A percentile compares a stretch with the other conserved stretches of the same genome.
phyloP scores from a whole-genome alignment of 2,888 invertebrate species.

The Mylabris sibirica region DNA sequence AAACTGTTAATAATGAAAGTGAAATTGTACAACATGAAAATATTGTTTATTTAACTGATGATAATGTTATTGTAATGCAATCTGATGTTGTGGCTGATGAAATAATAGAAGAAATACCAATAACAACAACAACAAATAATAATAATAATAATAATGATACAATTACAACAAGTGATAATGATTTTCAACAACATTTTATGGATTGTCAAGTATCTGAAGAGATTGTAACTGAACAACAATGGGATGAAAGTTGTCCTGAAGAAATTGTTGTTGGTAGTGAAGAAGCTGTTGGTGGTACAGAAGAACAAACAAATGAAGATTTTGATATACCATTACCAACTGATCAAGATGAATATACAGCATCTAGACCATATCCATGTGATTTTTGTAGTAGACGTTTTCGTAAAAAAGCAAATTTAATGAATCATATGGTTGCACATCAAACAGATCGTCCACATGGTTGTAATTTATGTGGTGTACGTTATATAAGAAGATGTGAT shows the following conservation, averaged over 20 bases:
- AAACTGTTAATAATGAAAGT: slow-evolving; percentile 27
- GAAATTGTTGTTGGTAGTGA: slow-evolving; percentile 67
- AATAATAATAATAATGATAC: not conserved
- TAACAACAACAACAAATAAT: too few species aligned
- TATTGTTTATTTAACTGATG: slow-evolving; percentile 58
- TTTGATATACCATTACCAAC: slow-evolving; percentile 79
- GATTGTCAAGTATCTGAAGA: slow-evolving; percentile 63
- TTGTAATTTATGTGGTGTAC: slow-evolving; percentile 82
- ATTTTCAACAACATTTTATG: slow-evolving; percentile 62
- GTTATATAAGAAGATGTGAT: slow-evolving; percentile 81
- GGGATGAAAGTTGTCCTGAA: slow-evolving; percentile 69
- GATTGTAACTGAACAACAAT: slow-evolving; percentile 83
- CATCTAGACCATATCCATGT: slow-evolving; percentile 82
- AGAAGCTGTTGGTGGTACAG: slow-evolving; percentile 64
- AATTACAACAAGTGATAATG: slow-evolving; percentile 18
- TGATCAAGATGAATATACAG: slow-evolving; percentile 81
- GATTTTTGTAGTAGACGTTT: slow-evolving; percentile 86
- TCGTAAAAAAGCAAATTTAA: slow-evolving; percentile 82
- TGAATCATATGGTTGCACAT: slow-evolving; percentile 88
- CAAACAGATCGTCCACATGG: slow-evolving; percentile 84
- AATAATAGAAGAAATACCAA: not conserved
- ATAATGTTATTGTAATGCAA: slow-evolving; percentile 58
- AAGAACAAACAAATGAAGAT: slow-evolving; percentile 68
- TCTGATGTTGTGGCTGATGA: slow-evolving; percentile 25
- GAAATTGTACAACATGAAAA: slow-evolving; percentile 39